Base-by-base conservation (phyloP, 2,797 vertebrate genomes). In the Sphenodon punctatus region DNA sequence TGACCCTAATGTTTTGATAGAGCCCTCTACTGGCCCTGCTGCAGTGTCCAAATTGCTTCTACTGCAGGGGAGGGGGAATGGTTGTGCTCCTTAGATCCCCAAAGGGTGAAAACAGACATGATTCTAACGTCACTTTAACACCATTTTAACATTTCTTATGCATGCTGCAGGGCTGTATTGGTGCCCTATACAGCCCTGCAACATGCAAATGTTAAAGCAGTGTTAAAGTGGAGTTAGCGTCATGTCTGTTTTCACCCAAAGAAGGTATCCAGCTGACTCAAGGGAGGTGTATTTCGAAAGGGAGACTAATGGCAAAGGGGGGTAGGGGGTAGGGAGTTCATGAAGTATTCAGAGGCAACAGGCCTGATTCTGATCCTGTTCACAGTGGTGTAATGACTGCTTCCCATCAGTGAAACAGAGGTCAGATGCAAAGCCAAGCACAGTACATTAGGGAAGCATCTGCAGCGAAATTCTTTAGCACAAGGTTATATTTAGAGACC, bases 401-500 rank as follows among this genome's bases (percentile, higher is more conserved):
- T 64, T 87, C 61, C 64, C 41, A 53, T 39, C 55, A 56, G 11
- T 66, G 69, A 51, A 77, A 58, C 8, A 45, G 2, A 38, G 46
- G 64, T 4, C 14, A 69, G 22, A 68, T 68, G 67, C 2, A 81
- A 75, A 45, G 56, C 65, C 6, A 39, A 81, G 63, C 1, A 14
- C 58, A 41, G 61, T 0, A 10, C 27, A 76, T 41, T 85, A 91
- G 88, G 69, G 78, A 82, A 85, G 60, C 27, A 78, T 13, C 30
- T 39, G 45, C 14, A 48, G 46, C 1, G 66, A 41, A 17, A 5
- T 12, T 41, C 61, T 75, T 85, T 36, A 43, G 45, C 66, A 43
- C 6, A 45, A 78, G 80, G 71, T 90, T 93, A 78, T 93, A 92
- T 93, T 95, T 94, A 91, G 88, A 88, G 77, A 86, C 85, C 87